Base-by-base conservation (phyloP, 2,797 vertebrate genomes). In the Pipistrellus pipistrellus region DNA sequence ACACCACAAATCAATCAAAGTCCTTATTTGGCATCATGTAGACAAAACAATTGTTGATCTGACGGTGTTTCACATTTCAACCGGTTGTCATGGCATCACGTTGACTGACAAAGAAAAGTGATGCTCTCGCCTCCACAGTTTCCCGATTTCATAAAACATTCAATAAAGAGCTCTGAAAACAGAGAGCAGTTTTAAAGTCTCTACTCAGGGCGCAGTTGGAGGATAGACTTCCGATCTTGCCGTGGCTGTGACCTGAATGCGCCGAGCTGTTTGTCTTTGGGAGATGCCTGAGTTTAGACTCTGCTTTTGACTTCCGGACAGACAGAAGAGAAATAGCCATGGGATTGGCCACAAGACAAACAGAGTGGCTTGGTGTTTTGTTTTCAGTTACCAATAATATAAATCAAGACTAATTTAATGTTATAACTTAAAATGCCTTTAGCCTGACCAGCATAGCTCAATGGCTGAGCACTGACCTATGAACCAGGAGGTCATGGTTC, bases 101-200 rank as follows among this genome's bases (percentile, higher is more conserved):
- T 41, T 92, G 93, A 91, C 90, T 96, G 92, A 90, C 62, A 76
- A 92, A 73, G 82, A 90, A 85, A 92, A 94, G 71, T 44, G 64
- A 91, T 75, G 93, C 83, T 90, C 30, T 83, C 44, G 71, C 73
- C 59, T 93, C 87, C 75, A 59, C 46, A 95, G 88, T 85, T 95
- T 82, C 78, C 69, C 90, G 77, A 66, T 84, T 92, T 59, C 71
- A 84, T 82, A 85, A 85, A 96, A 55, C 90, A 96, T 96, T 92
- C 62, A 93, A 89, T 89, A 85, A 94, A 94, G 85, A 82, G 93
- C 91, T 90, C 81, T 95, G 95, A 95, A 93, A 92, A 91, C 38
- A 96, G 91, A 90, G 91, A 82, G 82, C 14, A 64, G 82, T 90
- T 94, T 95, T 93, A 90, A 95, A 96, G 91, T 94, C 62, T 96